A percentile compares a stretch with the other conserved stretches of the same genome.
These are phyloP conservation scores for Nothoprocta pentlandii DNA, from an alignment of 2,113 vertebrate species.

Conservation along the genomic window DNA sequence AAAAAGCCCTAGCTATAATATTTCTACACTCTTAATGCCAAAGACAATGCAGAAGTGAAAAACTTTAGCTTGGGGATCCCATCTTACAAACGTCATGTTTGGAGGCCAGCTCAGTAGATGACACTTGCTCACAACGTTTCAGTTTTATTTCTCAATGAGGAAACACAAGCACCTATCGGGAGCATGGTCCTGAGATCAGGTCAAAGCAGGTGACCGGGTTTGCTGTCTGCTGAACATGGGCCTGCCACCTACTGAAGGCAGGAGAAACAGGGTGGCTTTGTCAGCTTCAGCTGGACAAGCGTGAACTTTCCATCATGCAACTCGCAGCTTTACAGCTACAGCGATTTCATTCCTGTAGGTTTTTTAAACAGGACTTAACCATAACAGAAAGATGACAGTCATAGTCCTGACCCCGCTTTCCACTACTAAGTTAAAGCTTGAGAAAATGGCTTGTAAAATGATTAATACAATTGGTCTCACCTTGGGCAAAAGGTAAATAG, in stretches of 20 bases:
- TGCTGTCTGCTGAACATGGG: not conserved
- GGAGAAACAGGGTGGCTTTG: conserved; percentile 11
- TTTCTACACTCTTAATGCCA: not conserved
- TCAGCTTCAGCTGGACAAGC: not conserved
- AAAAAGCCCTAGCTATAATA: not conserved
- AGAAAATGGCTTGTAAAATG: not conserved
- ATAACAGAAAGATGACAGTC: not conserved
- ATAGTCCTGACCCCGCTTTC: not conserved
- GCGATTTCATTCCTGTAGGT: not conserved
- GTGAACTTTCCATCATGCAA: not conserved
- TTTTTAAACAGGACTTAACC: not conserved
- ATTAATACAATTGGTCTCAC: not conserved
- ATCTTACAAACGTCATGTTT: not conserved
- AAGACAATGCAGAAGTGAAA: not conserved
- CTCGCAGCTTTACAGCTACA: not conserved
- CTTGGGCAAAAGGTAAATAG: conserved; percentile 4
- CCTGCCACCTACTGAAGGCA: not conserved
- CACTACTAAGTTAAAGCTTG: not conserved
- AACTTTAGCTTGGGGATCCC: not conserved
- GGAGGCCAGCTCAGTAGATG: not conserved
- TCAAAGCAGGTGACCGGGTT: not conserved
- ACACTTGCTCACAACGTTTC: not conserved
- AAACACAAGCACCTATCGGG: not conserved
- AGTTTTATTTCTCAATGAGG: not conserved
- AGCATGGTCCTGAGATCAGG: not conserved